Base-by-base conservation (phyloP, 2,888 invertebrate genomes). In the Nemurella pictetii region DNA sequence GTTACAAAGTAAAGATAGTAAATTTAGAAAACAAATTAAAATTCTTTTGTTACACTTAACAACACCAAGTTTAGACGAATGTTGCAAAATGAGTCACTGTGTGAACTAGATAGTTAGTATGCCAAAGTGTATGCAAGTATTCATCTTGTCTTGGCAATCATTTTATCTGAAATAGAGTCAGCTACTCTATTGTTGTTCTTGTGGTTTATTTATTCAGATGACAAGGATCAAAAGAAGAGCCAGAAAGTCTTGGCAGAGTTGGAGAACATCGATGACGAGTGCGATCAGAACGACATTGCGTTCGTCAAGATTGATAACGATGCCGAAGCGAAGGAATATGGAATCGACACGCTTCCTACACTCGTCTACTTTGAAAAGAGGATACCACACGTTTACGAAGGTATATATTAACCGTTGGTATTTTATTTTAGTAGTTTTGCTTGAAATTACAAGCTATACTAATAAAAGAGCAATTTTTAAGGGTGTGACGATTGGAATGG, bases 211-310 rank as follows among this genome's bases (percentile, higher is more conserved):
- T 89, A 91, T 92, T 87, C 91, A 97, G 97, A 97, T 92, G 96
- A 97, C 90, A 97, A 95, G 90, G 95, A 96, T 88, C 96, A 97
- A 90, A 97, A 96, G 91, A 96, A 96, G 90, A 96, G 96, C 89
- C 95, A 96, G 90, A 96, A 96, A 90, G 93, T 97, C 85, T 92
- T 97, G 87, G 91, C 92, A 84, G 97, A 97, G 90, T 91, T 97
- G 88, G 97, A 98, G 91, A 97, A 97, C 89, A 97, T 98, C 88
- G 98, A 98, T 89, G 97, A 97, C 89, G 97, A 97, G 89, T 97
- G 97, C 90, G 97, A 97, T 90, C 95, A 96, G 89, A 96, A 97
- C 89, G 96, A 96, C 89, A 97, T 97, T 88, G 96, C 96, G 83
- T 97, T 97, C 89, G 97, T 97, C 7, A 97, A 97, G 90, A 97